These are phyloP conservation scores for Tympanuchus pallidicinctus DNA, from an alignment of 2,113 vertebrate species.

Conservation along the genomic window DNA sequence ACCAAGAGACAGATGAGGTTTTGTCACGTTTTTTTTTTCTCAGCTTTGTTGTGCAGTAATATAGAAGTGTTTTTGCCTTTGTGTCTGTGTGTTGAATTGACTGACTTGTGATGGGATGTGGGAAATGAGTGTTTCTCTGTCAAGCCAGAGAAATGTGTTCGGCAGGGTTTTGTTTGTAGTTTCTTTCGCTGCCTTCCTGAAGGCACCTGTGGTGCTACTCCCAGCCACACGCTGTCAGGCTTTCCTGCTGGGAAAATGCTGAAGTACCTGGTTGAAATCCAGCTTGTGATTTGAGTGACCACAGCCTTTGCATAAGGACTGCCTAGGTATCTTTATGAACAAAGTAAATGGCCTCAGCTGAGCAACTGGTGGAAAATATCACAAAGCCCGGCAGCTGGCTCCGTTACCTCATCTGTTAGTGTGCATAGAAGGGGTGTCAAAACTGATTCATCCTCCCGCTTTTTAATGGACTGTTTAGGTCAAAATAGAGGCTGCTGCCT, in stretches of 20 bases:
- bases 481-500: neutral
- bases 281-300: neutral
- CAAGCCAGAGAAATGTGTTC: neutral
- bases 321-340: neutral
- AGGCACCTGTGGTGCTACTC: neutral
- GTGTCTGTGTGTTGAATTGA: constrained; percentile 37
- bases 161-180: constrained; percentile 5
- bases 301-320: neutral
- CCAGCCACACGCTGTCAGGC: neutral
- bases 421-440: neutral
- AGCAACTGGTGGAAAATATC: neutral
- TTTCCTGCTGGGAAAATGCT: neutral
- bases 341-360: neutral
- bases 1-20: constrained; percentile 53
- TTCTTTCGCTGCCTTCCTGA: neutral
- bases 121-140: constrained; percentile 25
- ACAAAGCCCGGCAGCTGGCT: neutral
- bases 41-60: constrained; percentile 50
- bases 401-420: neutral
- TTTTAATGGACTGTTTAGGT: neutral
- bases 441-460: neutral
- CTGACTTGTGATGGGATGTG: constrained; percentile 38
- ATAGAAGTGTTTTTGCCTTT: constrained; percentile 31
- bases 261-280: neutral
- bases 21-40: constrained; percentile 26